phyloP scores from a whole-genome alignment of 1,140 invertebrate species.

The Lepidostoma basale region DNA sequence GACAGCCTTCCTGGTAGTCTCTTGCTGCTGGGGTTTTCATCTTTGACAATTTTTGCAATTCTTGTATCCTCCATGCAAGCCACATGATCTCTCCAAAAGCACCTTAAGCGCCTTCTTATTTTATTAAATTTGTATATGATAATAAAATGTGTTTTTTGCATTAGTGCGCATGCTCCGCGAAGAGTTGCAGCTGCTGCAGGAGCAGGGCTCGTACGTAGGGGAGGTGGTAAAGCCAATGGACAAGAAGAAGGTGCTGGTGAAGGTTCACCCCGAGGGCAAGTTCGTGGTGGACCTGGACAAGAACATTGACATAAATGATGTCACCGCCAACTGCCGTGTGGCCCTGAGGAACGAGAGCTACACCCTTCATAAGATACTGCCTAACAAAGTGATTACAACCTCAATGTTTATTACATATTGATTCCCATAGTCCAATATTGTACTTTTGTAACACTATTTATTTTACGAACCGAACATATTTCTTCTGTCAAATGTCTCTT shows the following conservation, averaged over 20 bases:
- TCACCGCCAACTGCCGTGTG: constrained; percentile 97
- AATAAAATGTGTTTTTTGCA: constrained; percentile 13
- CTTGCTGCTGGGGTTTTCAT: too few species aligned
- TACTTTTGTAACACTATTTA: too few species aligned
- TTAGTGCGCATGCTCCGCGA: constrained; percentile 95
- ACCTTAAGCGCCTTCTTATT: too few species aligned
- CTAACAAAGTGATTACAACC: constrained; percentile 80
- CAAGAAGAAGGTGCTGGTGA: constrained; percentile 99
- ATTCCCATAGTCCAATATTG: neutral
- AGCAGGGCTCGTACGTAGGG: constrained; percentile 99
- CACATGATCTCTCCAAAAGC: too few species aligned
- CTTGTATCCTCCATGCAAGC: too few species aligned
- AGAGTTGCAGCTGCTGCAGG: constrained; percentile 96
- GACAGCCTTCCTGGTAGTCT: too few species aligned
- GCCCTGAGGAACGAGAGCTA: constrained; percentile 99
- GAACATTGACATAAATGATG: constrained; percentile 98
- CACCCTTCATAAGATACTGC: constrained; percentile 97
- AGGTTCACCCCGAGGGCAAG: constrained; percentile 99
- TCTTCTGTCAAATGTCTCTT: too few species aligned
- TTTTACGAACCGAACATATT: too few species aligned
- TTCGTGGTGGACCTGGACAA: constrained; percentile 99
- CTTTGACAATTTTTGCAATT: too few species aligned
- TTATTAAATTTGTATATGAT: too few species aligned
- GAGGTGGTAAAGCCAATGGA: constrained; percentile 99
- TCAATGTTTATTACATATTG: neutral